phyloP scores from a whole-genome alignment of 2,888 invertebrate genomes.

The Drosophila nigricruria region DNA sequence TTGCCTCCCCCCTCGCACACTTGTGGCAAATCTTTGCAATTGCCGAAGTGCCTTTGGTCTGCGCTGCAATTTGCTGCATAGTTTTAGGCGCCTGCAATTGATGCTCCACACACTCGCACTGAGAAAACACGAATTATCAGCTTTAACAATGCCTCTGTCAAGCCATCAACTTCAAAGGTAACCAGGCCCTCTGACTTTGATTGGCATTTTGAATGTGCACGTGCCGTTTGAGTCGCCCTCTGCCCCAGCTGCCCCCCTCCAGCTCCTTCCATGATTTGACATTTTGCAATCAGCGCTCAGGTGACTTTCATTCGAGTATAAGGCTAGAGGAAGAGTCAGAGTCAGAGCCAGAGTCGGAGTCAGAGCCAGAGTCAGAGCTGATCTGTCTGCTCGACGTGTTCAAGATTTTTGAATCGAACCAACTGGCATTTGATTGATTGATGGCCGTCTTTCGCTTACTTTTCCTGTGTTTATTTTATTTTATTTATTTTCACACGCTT shows the following conservation, averaged over 20 bases:
- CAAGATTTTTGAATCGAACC: conserved; percentile 51
- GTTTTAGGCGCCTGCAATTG: conserved; percentile 31
- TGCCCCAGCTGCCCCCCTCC: not conserved
- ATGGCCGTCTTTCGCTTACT: conserved; percentile 42
- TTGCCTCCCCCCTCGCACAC: not conserved
- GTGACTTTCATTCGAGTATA: conserved; percentile 25
- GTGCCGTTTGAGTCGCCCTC: conserved; percentile 33
- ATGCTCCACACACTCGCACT: not conserved
- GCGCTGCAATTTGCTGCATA: conserved; percentile 40
- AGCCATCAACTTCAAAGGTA: conserved; percentile 36
- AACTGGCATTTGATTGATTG: conserved; percentile 68
- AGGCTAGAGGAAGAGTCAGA: not conserved
- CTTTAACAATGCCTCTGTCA: conserved; percentile 14
- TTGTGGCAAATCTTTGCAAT: conserved; percentile 48
- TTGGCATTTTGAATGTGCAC: conserved; percentile 55
- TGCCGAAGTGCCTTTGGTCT: conserved; percentile 14
- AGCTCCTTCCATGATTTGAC: conserved; percentile 31
- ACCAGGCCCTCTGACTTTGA: conserved; percentile 39
- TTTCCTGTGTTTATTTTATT: conserved; percentile 8
- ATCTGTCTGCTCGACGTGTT: conserved; percentile 45
- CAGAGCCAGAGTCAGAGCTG: not conserved
- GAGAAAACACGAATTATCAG: conserved; percentile 16
- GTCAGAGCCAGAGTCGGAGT: not conserved
- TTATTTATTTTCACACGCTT: conserved; percentile 23
- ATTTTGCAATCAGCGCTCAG: conserved; percentile 59